Evolutionary conservation across 1,140 invertebrate species (phyloP).

Genomic region (Brachionus sp.): DNA sequence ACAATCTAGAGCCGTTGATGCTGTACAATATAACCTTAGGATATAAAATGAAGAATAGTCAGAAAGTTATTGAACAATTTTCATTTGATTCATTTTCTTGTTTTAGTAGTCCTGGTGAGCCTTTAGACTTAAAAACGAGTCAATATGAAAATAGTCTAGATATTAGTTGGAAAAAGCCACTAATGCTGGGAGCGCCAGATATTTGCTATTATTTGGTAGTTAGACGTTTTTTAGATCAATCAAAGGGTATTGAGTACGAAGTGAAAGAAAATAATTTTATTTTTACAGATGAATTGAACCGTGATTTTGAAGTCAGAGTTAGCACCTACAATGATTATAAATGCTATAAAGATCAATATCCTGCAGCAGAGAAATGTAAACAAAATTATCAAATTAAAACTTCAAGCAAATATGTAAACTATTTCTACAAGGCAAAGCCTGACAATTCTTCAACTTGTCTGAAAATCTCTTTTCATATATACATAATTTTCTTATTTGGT

Average conservation of each 20-base stretch:
- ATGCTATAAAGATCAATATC: background rate
- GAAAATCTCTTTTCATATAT: background rate
- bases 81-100: background rate
- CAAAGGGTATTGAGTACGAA: background rate
- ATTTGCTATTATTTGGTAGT: constrained; percentile 28
- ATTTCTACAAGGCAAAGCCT: background rate
- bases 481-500: background rate
- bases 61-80: background rate
- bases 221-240: background rate
- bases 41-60: background rate
- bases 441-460: background rate
- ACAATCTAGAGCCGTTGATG: background rate
- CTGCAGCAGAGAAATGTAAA: background rate
- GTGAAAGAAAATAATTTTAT: background rate
- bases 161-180: background rate
- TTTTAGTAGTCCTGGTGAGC: background rate
- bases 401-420: background rate
- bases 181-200: background rate
- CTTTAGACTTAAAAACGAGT: background rate
- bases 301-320: background rate
- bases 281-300: background rate
- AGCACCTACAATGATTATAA: constrained; percentile 7
- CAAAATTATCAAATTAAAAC: background rate
- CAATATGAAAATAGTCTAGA: background rate
- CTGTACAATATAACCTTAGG: background rate